Evolutionary conservation across 2,113 vertebrate species (phyloP).

Genomic region (Chaenocephalus aceratus): DNA sequence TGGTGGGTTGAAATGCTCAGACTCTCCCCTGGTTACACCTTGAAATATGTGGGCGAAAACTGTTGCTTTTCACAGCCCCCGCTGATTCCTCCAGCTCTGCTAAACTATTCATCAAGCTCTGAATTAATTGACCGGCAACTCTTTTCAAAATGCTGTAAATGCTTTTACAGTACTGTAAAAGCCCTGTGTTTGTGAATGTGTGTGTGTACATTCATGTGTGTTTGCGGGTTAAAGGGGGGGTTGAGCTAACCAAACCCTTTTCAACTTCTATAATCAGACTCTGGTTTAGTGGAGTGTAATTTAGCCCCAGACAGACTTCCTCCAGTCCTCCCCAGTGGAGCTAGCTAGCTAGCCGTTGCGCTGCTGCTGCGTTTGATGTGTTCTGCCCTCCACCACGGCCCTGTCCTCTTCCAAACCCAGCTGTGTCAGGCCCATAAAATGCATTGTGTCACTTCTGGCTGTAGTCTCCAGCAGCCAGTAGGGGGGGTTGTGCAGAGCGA

Average conservation of each 20-base stretch:
- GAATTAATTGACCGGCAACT: constrained; percentile 63
- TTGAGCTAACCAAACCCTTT: constrained; percentile 78
- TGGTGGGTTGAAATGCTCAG: constrained; percentile 45
- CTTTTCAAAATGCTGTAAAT: constrained; percentile 63
- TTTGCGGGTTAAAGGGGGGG: constrained; percentile 71
- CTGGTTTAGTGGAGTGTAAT: constrained; percentile 81
- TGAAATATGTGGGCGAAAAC: constrained; percentile 57
- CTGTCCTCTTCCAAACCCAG: constrained; percentile 69
- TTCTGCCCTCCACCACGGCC: constrained; percentile 60
- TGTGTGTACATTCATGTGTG: constrained; percentile 61
- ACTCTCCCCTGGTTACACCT: constrained; percentile 74
- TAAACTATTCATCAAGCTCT: constrained; percentile 57
- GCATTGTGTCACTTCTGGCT: constrained; percentile 59
- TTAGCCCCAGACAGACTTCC: constrained; percentile 82
- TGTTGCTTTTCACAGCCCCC: constrained; percentile 39
- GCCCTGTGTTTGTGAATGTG: constrained; percentile 26
- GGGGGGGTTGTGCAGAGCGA: constrained; percentile 65
- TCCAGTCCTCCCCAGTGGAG: constrained; percentile 79
- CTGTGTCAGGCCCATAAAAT: constrained; percentile 49
- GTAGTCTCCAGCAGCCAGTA: constrained; percentile 66
- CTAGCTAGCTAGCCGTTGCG: constrained; percentile 65
- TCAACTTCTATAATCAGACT: constrained; percentile 83
- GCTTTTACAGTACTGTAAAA: constrained; percentile 67
- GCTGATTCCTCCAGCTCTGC: constrained; percentile 43
- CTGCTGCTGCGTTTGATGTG: constrained; percentile 66